Evolutionary conservation across 2,797 vertebrate species (phyloP), one percentile per base, ranked within the genome.

Genomic region (Eospalax fontanierii): DNA sequence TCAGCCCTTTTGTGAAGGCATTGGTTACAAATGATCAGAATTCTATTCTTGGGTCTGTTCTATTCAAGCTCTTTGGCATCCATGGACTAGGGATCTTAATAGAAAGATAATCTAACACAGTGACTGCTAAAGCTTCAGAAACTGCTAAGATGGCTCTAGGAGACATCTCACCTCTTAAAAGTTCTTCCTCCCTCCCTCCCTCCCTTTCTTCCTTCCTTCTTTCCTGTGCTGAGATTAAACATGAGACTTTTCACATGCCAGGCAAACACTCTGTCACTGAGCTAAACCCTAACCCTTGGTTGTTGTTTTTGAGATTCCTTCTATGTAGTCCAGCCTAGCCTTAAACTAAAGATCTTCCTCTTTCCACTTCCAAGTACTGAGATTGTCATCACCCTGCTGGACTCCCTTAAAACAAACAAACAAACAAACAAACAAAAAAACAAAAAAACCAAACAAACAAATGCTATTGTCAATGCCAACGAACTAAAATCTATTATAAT

Each of bases 91-190:
- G 33, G 24, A 11, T 2, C 2, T 35, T 61, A 83, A 7, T 11
- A 21, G 61, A 30, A 79, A 87, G 38, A 63, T 50, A 40, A 92
- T 15, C 12, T 74, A 68, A 9, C 16, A 61, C 50, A 46, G 71
- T 46, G 61, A 61, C 24, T 87, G 8, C 54, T 28, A 43, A 50
- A 59, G 80, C 33, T 57, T 40, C 70, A 80, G 40, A 46, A 43
- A 43, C 33, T 68, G 12, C 66, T 10, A 66, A 28, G 85, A 66
- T 74, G 43, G n/a, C 11, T 89, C 8, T 30, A 43, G 91, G 43
- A 91, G 87, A 90, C 18, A 54, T 46, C 11, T 40, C 75, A 78
- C 28, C 21, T 87, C 83, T 88, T 86, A 81, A 92, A 96, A 90
- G 57, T 6, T 16, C 68, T 35, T 71, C 15, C 68, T 35, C 18